phyloP scores from a whole-genome alignment of 2,113 vertebrate species.

The Hyperoodon ampullatus region DNA sequence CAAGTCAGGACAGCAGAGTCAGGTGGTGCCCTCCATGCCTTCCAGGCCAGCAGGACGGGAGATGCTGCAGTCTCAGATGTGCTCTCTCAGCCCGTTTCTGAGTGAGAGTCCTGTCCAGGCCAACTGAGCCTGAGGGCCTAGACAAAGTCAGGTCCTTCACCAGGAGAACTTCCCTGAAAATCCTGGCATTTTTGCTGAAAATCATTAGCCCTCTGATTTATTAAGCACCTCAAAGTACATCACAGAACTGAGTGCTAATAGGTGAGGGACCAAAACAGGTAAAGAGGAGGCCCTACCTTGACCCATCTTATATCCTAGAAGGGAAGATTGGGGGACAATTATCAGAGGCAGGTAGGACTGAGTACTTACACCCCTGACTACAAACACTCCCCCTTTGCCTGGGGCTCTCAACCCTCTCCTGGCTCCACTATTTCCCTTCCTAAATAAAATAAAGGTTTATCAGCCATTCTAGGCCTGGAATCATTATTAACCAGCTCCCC shows the following conservation, averaged over 20 bases:
- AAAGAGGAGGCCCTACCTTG: not conserved
- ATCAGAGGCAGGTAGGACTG: not conserved
- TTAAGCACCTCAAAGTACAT: not conserved
- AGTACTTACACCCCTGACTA: not conserved
- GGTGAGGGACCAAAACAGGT: not conserved
- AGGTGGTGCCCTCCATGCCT: rapidly evolving
- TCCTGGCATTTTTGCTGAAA: not conserved
- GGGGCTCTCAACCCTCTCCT: not conserved
- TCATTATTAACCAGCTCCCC: slow-evolving; percentile 24
- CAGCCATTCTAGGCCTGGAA: not conserved
- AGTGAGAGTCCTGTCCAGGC: not conserved
- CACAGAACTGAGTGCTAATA: not conserved
- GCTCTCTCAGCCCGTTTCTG: not conserved
- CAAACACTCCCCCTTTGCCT: not conserved
- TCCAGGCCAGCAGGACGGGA: not conserved
- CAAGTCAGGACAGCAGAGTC: not conserved
- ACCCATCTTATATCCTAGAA: not conserved
- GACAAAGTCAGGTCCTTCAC: not conserved
- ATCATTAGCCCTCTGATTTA: not conserved
- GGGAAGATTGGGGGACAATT: not conserved
- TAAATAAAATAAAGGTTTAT: not conserved
- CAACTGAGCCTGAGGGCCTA: not conserved
- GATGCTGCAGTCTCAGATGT: not conserved
- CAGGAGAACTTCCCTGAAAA: not conserved
- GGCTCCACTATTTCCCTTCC: not conserved